A percentile compares a stretch with the other conserved stretches of the same genome.
phyloP scores from a whole-genome alignment of 2,888 invertebrate species.

The Imbricaverruca yamaguchii region DNA sequence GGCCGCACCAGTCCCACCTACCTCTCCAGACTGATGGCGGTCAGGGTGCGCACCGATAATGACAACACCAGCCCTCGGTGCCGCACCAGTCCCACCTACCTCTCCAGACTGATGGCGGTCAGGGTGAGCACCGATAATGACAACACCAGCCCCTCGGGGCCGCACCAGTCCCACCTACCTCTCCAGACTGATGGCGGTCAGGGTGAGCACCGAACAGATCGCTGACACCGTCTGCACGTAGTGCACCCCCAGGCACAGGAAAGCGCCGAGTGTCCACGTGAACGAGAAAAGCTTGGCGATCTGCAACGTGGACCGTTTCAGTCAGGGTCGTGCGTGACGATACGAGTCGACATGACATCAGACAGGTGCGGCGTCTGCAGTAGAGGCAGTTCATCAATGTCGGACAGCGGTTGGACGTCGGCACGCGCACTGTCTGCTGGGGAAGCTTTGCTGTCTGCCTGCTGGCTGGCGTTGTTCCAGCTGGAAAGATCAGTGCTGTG shows the following conservation, averaged over 20 bases:
- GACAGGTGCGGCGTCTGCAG: too few species aligned
- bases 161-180: slow-evolving; percentile 53
- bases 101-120: slow-evolving; percentile 63
- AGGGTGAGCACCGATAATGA: slow-evolving; percentile 55
- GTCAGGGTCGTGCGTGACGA: too few species aligned
- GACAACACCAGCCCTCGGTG: background rate
- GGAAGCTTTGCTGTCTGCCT: too few species aligned
- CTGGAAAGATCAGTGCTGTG: too few species aligned
- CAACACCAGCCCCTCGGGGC: background rate
- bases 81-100: slow-evolving; percentile 51
- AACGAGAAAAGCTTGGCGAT: slow-evolving; percentile 59
- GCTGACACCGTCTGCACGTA: slow-evolving; percentile 64
- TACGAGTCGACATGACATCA: too few species aligned
- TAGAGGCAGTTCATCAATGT: too few species aligned
- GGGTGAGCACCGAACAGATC: slow-evolving; percentile 61
- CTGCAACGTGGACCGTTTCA: slow-evolving; percentile 40
- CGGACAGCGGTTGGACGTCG: too few species aligned
- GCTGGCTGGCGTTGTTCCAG: too few species aligned
- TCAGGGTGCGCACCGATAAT: slow-evolving; percentile 57
- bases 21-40: slow-evolving; percentile 65
- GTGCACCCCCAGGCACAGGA: slow-evolving; percentile 59
- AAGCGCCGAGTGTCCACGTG: slow-evolving; percentile 58
- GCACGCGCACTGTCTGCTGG: too few species aligned
- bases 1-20: slow-evolving; percentile 41
- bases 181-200: slow-evolving; percentile 64